Percentiles rank a stretch among this genome's conserved stretches.
These are phyloP conservation scores for Tamias sibiricus DNA, from an alignment of 2,113 vertebrate species.

Conservation along the genomic window DNA sequence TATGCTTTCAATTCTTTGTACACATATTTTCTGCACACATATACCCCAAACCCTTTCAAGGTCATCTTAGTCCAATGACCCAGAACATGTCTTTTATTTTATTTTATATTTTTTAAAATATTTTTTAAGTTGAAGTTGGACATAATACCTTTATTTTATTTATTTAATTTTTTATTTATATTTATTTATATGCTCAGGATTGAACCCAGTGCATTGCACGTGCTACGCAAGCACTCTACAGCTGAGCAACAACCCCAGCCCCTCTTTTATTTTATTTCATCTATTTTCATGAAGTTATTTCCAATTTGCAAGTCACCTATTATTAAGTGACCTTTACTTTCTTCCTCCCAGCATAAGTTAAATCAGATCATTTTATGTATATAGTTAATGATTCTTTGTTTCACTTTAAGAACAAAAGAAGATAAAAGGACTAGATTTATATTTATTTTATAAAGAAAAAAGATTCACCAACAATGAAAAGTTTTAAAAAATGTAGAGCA, in stretches of 20 bases:
- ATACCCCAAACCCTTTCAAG: not conserved
- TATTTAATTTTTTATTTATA: too few relatives aligned
- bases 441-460: not conserved
- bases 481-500: not conserved
- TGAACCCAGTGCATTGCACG: too few relatives aligned
- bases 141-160: too few relatives aligned
- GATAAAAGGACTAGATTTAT: not conserved
- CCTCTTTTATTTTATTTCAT: constrained; percentile 6
- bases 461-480: not conserved
- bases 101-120: too few relatives aligned
- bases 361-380: constrained; percentile 45
- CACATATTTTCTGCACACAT: not conserved
- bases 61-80: constrained; percentile 51
- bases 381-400: not conserved
- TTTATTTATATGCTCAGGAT: too few relatives aligned
- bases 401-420: not conserved
- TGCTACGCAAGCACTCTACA: too few relatives aligned
- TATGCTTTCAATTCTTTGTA: constrained; percentile 23
- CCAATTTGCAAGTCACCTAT: constrained; percentile 61
- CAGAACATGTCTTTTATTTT: constrained; percentile 70
- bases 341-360: not conserved
- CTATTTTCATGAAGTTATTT: constrained; percentile 70
- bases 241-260: too few relatives aligned
- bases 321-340: constrained; percentile 62
- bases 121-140: too few relatives aligned